Evolutionary conservation across 2,888 invertebrate species (phyloP), one percentile per base, ranked within the genome.

Genomic region (Pristionchus fissidentatus): DNA sequence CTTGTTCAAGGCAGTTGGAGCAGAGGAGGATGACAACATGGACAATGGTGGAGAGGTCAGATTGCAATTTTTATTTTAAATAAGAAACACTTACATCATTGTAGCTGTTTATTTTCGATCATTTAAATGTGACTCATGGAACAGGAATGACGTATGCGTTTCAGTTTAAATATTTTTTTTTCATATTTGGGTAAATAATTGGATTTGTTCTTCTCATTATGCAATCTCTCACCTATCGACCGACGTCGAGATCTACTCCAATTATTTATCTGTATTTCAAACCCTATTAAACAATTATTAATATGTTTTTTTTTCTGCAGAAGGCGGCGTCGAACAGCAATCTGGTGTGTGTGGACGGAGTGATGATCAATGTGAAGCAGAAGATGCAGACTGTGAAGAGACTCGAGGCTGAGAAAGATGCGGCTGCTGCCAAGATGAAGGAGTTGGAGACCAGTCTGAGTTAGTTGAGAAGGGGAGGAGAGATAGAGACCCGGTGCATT

Each of bases 351-450:
- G 88, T 89, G 81, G 88, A 88, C 78, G 92, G 92, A 49, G 84
- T 87, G 26, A 86, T 89, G 5, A 85, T 92, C 29, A 91, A 92
- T 83, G 87, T 92, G 15, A 82, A 70, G 15, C 90, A 90, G 83
- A 89, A 89, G 66, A 81, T 91, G 86, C 88, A 87, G 35, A 85
- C 88, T 38, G 82, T 91, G 73, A 88, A 88, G 78, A 87, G 86
- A 75, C 84, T 89, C 38, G 91, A 92, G 83, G 77, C 78, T n/a
- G 92, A 92, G 83, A 86, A 90, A 75, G 87, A 88, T 62, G 85
- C 85, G 29, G 88, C 89, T 22, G 87, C 86, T 19, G 83, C 85
- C 0, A 85, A 87, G 22, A 83, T 88, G 41, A 87, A 85, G 82
- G 89, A 89, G 22, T 55, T 83, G 38, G 83, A 83, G 83, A 83